Base-by-base conservation (phyloP, 2,797 vertebrate genomes). In the Toxotes lorentzi region DNA sequence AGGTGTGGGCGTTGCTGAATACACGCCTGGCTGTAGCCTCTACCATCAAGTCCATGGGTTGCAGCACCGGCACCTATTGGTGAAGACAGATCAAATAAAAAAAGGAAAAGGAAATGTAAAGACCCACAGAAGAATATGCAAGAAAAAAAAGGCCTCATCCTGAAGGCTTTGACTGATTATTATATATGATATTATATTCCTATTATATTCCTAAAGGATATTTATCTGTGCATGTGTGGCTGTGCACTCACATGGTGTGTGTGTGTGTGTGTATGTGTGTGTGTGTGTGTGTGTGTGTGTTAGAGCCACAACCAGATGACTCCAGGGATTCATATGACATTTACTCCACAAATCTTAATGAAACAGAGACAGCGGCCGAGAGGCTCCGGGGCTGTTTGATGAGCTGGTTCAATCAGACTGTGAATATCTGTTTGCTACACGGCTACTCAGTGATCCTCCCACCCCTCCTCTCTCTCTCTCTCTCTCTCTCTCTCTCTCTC, bases 31-130 rank as follows among this genome's bases (percentile, higher is more conserved):
- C 97, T 27, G 96, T 97, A 38, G 97, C 97, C 91, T 99, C 97
- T 67, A 98, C 97, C 97, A 99, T 99, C 91, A 99, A 90, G 91
- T 99, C 97, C 97, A 98, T 98, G 64, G 97, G 96, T 94, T 96
- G 96, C 70, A 98, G 92, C 82, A 99, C 97, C 0, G 98, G 98
- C 53, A 99, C 98, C 98, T 99, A 81, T 48, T 27, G 51, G 66
- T 32, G n/a, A 75, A 73, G 13, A 68, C 0, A 27, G 67, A 16
- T 12, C 21, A 43, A 58, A 76, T 21, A 80, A 34, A 21, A 21
- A 45, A 9, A 9, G 40, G n/a, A 34, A 38, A 45, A 53, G 1
- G 5, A 67, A 70, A 50, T 27, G 32, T 10, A 32, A 62, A 43
- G 21, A 78, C n/a, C 67, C 10, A 32, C n/a, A 35, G 11, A 50